A percentile compares a stretch with the other conserved stretches of the same genome.
These are phyloP conservation scores for Pomacea canaliculata DNA, from an alignment of 2,888 invertebrate genomes.

Conservation along the genomic window DNA sequence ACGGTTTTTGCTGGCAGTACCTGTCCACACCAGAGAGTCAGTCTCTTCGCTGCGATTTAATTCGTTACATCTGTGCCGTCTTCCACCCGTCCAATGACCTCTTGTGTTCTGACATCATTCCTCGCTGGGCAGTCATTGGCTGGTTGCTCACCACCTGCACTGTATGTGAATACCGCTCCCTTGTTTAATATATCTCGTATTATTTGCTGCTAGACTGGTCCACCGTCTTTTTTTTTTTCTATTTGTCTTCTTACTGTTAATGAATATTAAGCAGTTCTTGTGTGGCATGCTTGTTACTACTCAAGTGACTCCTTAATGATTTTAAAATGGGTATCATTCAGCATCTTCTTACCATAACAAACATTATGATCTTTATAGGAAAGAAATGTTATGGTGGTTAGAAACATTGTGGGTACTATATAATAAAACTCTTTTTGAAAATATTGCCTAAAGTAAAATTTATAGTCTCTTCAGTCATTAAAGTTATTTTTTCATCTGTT, in stretches of 20 bases:
- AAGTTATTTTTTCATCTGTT: too few species aligned
- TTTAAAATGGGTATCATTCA: too few species aligned
- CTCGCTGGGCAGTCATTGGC: conserved; percentile 94
- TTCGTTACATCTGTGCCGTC: conserved; percentile 91
- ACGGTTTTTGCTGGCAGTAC: conserved; percentile 74
- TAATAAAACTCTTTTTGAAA: too few species aligned
- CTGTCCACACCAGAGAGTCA: conserved; percentile 92
- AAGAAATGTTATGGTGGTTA: too few species aligned
- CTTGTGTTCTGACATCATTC: conserved; percentile 93
- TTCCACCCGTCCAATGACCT: conserved; percentile 94
- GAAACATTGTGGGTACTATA: too few species aligned
- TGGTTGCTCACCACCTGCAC: conserved; percentile 93
- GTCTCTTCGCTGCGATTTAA: conserved; percentile 90
- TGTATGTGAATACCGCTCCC: conserved; percentile 45
- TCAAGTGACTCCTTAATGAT: too few species aligned
- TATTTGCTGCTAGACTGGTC: not conserved
- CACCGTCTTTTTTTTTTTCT: not conserved
- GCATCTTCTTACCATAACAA: too few species aligned
- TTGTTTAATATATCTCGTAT: not conserved
- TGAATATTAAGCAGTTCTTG: too few species aligned
- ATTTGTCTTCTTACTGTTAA: not conserved
- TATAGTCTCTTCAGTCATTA: too few species aligned
- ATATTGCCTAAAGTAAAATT: too few species aligned
- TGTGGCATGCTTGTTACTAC: too few species aligned
- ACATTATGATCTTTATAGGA: too few species aligned